Evolutionary conservation across 2,113 vertebrate species (phyloP).

Genomic region (Labrus mixtus): DNA sequence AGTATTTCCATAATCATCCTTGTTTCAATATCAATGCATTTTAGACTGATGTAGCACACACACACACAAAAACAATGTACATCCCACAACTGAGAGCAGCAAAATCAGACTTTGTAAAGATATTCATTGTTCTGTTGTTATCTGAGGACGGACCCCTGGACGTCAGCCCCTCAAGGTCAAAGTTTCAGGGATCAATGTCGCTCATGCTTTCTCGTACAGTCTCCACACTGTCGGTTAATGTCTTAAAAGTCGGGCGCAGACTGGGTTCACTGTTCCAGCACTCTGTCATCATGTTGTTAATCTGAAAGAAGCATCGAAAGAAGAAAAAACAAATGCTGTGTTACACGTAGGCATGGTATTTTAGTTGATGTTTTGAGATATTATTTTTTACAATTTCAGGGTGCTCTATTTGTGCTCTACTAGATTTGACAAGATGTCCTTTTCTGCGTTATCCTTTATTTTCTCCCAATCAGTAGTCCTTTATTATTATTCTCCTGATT

Average conservation of each 20-base stretch:
- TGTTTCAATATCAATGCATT: neutral
- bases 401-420: too few relatives aligned
- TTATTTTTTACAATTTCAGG: too few relatives aligned
- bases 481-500: too few relatives aligned
- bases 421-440: too few relatives aligned
- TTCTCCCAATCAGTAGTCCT: too few relatives aligned
- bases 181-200: neutral
- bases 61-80: too few relatives aligned
- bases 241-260: constrained; percentile 89
- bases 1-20: neutral
- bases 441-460: too few relatives aligned
- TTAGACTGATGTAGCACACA: neutral
- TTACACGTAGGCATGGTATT: too few relatives aligned
- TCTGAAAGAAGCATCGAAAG: constrained; percentile 76
- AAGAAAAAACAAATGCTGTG: neutral
- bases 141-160: neutral
- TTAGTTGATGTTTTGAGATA: too few relatives aligned
- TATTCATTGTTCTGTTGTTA: neutral
- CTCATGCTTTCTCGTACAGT: constrained; percentile 86
- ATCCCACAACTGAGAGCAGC: too few relatives aligned
- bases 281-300: constrained; percentile 90
- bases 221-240: constrained; percentile 88
- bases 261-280: constrained; percentile 90
- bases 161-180: constrained; percentile 27
- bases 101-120: neutral